Conservation (phyloP, 2,797 vertebrate genomes). For the Mus caroli region DNA sequence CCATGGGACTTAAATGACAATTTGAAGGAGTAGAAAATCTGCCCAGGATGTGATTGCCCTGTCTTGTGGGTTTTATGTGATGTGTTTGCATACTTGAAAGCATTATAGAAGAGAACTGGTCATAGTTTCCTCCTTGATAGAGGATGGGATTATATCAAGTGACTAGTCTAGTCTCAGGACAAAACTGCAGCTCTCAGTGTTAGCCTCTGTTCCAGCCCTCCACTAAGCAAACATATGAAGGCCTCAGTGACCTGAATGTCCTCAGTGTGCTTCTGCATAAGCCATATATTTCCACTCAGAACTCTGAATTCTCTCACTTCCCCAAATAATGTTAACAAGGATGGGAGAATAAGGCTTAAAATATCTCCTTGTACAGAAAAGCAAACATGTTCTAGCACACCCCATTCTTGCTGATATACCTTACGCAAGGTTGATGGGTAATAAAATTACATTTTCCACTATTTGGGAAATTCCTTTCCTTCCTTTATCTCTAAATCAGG, state of each 20-base stretch:
- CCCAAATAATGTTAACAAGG: slow-evolving; percentile 21
- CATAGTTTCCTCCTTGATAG: background rate
- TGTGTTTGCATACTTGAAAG: slow-evolving; percentile 37
- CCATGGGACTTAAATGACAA: slow-evolving; percentile 49
- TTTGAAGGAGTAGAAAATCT: background rate
- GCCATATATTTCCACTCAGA: slow-evolving; percentile 33
- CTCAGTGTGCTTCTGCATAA: background rate
- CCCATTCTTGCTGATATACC: background rate
- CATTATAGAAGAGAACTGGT: background rate
- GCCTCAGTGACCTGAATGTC: slow-evolving; percentile 40
- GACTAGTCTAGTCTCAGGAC: background rate
- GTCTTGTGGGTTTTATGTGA: background rate
- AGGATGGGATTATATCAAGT: background rate
- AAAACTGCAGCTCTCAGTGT: background rate
- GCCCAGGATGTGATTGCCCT: background rate
- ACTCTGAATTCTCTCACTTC: background rate
- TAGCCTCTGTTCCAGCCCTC: background rate
- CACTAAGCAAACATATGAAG: background rate
- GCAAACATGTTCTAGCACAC: background rate
- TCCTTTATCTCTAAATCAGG: background rate
- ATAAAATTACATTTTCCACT: background rate
- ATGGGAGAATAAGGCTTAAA: background rate
- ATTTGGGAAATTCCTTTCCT: background rate
- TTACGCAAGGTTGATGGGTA: background rate
- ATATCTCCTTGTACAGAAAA: slow-evolving; percentile 7